A percentile compares a stretch with the other conserved stretches of the same genome.
These are phyloP conservation scores for Branchellion lobata DNA, from an alignment of 2,888 invertebrate genomes.

Conservation along the genomic window DNA sequence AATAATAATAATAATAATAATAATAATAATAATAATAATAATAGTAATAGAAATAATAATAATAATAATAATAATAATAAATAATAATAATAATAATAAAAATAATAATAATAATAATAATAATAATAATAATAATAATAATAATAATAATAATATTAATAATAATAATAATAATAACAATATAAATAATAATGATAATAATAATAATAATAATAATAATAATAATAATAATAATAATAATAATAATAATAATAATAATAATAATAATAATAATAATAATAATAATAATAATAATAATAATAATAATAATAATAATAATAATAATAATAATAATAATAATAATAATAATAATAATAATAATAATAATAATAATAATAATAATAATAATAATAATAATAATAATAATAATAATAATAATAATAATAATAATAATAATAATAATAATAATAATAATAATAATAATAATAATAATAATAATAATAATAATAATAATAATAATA, in stretches of 20 bases:
- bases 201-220: neutral
- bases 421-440: neutral
- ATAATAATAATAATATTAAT: constrained; percentile 29
- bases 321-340: neutral
- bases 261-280: neutral
- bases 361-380: neutral
- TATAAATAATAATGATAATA: neutral
- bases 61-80: neutral
- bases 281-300: neutral
- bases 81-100: neutral
- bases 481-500: too few species aligned
- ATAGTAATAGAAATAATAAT: neutral
- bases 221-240: neutral
- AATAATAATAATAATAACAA: constrained; percentile 33
- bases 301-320: neutral
- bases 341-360: neutral
- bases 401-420: neutral
- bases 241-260: neutral
- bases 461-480: too few species aligned
- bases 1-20: neutral
- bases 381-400: neutral
- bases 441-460: too few species aligned
- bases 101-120: constrained; percentile 28
- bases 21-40: neutral
- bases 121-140: constrained; percentile 33